Percentiles rank a stretch among this genome's conserved stretches.
Evolutionary conservation across 2,113 vertebrate species (phyloP).

Genomic region (Paedocypris sp.): DNA sequence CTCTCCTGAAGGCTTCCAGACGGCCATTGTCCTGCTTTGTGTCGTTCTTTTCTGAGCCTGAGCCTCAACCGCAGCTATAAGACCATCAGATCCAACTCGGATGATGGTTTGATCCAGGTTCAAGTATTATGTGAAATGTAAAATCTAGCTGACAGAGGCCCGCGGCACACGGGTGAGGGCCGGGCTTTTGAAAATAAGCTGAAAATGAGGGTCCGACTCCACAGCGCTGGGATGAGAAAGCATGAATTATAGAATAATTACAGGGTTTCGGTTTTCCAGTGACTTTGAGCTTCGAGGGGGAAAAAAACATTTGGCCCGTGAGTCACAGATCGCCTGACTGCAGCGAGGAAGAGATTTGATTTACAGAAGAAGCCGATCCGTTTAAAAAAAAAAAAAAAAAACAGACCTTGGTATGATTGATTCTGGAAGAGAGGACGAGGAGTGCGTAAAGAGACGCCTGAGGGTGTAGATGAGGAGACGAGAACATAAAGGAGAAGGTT

Average conservation of each 20-base stretch:
- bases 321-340: constrained; percentile 18
- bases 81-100: constrained; percentile 33
- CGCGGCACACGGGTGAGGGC: background rate
- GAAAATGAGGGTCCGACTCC: background rate
- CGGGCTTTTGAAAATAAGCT: constrained; percentile 6
- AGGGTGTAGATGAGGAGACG: background rate
- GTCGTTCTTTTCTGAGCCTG: constrained; percentile 17
- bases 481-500: constrained; percentile 10
- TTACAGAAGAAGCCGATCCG: constrained; percentile 9
- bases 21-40: constrained; percentile 7
- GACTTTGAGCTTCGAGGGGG: constrained; percentile 4
- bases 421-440: constrained; percentile 8
- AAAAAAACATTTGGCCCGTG: constrained; percentile 18
- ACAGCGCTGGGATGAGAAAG: constrained; percentile 26
- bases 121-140: constrained; percentile 16
- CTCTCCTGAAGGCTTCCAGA: background rate
- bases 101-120: constrained; percentile 1
- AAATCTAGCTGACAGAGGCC: background rate
- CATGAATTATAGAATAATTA: constrained; percentile 34
- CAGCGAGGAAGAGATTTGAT: constrained; percentile 8
- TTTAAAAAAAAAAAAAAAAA: constrained; percentile 25
- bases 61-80: constrained; percentile 49
- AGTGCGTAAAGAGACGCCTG: constrained; percentile 1
- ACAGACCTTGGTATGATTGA: constrained; percentile 23
- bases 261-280: constrained; percentile 26